Base-by-base conservation (phyloP, 2,113 vertebrate genomes). In the Otus sunia region DNA sequence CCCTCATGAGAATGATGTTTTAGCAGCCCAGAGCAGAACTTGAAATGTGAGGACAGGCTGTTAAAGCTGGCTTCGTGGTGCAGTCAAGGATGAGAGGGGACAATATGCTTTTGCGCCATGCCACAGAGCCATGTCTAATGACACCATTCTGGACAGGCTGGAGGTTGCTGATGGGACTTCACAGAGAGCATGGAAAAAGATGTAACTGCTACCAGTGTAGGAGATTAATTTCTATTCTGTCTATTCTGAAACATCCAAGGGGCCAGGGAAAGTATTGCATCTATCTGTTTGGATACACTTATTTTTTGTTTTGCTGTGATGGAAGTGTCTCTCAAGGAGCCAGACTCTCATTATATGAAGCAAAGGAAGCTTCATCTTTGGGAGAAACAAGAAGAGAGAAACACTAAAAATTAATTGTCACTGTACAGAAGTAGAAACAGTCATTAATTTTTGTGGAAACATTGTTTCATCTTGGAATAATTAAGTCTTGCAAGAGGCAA, bases 1-100 rank as follows among this genome's bases (percentile, higher is more conserved):
- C 43, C 49, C 87, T 96, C 86, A 71, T 87, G 86, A 97, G 95
- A 94, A 94, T 87, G 91, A 95, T 74, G 88, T 23, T 92, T 59
- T 66, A 66, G 93, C 23, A 95, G 71, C 62, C 30, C 1, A 0
- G 26, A 91, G 53, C 66, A 90, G 89, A 90, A 56, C 60, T 94
- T n/a, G 9, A 23, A 75, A 79, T 41, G 17, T 32, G 29, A 86
- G 66, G 37, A 32, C 20, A 84, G 49, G 39, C 43, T 75, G 76
- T 39, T 37, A 59, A 71, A 93, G 20, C 27, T 21, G 50, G 34
- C 23, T 59, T 45, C 4, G 2, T 63, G 27, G 9, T 53, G 17
- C 75, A 52, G 27, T 3, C 55, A 16, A 37, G 34, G 21, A 27
- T 47, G 11, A 58, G 27, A 86, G 34, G 72, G 26, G 6, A 43